Percentiles rank a stretch among this genome's conserved stretches.
phyloP scores from a whole-genome alignment of 2,113 vertebrate species.

The Pangasianodon gigas region DNA sequence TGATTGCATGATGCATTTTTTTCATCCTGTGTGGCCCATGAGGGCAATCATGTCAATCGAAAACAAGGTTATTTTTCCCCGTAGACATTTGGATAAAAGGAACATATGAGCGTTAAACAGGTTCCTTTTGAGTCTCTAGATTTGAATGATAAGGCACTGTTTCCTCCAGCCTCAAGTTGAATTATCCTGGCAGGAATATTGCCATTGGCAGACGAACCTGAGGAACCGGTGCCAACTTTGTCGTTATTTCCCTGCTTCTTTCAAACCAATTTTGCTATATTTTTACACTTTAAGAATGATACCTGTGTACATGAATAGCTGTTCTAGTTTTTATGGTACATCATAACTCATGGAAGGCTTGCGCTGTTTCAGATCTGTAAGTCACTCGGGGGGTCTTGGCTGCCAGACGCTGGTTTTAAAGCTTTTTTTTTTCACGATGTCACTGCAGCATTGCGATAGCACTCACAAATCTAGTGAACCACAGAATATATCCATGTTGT shows the following conservation, averaged over 20 bases:
- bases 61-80: conserved; percentile 8
- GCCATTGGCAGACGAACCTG: background rate
- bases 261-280: conserved; percentile 11
- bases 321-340: conserved; percentile 2
- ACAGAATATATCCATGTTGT: background rate
- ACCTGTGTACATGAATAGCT: conserved; percentile 7
- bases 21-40: conserved; percentile 49
- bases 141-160: background rate
- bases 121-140: background rate
- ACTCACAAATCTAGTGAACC: background rate
- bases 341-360: conserved; percentile 2
- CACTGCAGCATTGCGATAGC: background rate
- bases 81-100: conserved; percentile 24
- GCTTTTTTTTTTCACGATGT: background rate
- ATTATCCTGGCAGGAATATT: background rate
- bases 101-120: conserved; percentile 20
- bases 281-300: conserved; percentile 22
- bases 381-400: background rate
- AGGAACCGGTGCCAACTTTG: background rate
- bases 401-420: background rate
- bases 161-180: background rate
- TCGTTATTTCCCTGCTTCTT: background rate
- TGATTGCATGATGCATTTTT: conserved; percentile 39
- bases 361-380: conserved; percentile 8
- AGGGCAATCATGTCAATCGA: conserved; percentile 38